phyloP scores from a whole-genome alignment of 2,797 vertebrate species.

The Austrolebias charrua region DNA sequence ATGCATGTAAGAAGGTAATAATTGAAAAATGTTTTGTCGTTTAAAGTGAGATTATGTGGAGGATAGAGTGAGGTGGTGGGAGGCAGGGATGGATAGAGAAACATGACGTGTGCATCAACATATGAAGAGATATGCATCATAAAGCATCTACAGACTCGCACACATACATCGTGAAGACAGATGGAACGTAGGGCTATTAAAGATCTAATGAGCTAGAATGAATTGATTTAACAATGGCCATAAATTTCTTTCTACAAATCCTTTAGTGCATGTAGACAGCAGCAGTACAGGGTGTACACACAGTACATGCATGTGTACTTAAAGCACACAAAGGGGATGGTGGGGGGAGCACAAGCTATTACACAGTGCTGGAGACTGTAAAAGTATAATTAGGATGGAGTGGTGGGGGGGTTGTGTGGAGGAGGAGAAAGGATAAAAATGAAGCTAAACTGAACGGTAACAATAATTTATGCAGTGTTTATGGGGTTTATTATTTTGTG shows the following conservation, averaged over 20 bases:
- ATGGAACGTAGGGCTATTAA: conserved; percentile 45
- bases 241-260: conserved; percentile 53
- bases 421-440: conserved; percentile 6
- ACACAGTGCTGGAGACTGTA: conserved; percentile 17
- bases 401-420: conserved; percentile 10
- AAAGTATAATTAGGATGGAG: conserved; percentile 19
- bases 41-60: conserved; percentile 20
- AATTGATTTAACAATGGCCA: conserved; percentile 58
- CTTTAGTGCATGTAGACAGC: conserved; percentile 34
- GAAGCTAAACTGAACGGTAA: conserved; percentile 2
- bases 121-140: conserved; percentile 10
- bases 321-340: conserved; percentile 35
- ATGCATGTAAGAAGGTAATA: conserved; percentile 1
- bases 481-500: neutral
- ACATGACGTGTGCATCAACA: conserved; percentile 7
- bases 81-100: conserved; percentile 4
- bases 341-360: conserved; percentile 17
- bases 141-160: conserved; percentile 30
- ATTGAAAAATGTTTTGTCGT: conserved; percentile 28
- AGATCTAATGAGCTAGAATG: conserved; percentile 66
- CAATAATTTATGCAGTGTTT: neutral
- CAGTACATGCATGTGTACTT: conserved; percentile 20
- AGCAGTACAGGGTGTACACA: conserved; percentile 36
- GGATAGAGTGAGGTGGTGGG: conserved; percentile 19
- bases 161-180: conserved; percentile 21